phyloP scores from a whole-genome alignment of 2,888 invertebrate species.

The Lepetodrilus schrolli region DNA sequence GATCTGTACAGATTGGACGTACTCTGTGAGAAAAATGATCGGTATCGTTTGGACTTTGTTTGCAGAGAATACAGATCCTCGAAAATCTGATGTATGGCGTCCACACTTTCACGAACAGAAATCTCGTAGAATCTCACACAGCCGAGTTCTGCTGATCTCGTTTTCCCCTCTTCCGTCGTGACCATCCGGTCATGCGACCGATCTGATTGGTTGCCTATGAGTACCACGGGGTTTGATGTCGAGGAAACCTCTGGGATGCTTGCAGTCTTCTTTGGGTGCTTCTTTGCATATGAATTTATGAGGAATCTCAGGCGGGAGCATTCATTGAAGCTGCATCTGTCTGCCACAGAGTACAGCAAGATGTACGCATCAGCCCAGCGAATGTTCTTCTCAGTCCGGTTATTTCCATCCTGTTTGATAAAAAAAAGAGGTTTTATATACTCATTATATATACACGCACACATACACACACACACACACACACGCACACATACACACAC shows the following conservation, averaged over 20 bases:
- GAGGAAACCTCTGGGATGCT: constrained; percentile 36
- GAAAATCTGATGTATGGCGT: constrained; percentile 84
- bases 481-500: no score
- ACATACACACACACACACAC: no score
- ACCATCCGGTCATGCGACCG: constrained; percentile 86
- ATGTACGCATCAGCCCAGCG: constrained; percentile 92
- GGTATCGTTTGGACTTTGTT: constrained; percentile 40
- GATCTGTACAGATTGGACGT: constrained; percentile 37
- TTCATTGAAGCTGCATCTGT: constrained; percentile 85
- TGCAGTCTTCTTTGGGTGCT: constrained; percentile 38
- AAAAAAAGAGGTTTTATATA: no score
- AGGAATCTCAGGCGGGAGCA: constrained; percentile 67
- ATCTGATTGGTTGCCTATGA: constrained; percentile 89
- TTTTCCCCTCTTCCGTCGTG: constrained; percentile 52
- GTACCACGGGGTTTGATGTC: constrained; percentile 80
- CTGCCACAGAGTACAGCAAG: constrained; percentile 90
- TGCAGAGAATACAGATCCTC: constrained; percentile 48
- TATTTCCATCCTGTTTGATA: constrained; percentile 59
- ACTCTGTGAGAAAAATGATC: constrained; percentile 36
- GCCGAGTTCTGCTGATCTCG: constrained; percentile 51
- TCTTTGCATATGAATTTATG: constrained; percentile 67
- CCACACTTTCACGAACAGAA: constrained; percentile 87
- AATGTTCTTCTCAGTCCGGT: constrained; percentile 83
- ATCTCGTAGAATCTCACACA: constrained; percentile 85
- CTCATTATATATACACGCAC: no score